phyloP scores from a whole-genome alignment of 1,140 invertebrate genomes.

The Heterodera schachtii region DNA sequence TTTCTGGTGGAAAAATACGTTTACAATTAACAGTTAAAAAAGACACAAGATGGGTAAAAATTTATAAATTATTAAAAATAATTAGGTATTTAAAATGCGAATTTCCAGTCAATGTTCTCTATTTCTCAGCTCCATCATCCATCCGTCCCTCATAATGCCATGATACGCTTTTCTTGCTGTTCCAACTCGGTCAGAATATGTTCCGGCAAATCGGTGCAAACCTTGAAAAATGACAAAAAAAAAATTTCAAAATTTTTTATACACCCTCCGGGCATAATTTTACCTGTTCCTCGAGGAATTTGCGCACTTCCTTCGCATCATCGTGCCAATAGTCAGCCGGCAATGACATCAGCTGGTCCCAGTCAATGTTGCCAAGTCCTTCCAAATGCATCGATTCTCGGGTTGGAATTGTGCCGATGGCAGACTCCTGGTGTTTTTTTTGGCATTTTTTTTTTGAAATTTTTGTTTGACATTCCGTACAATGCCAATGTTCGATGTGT shows the following conservation, averaged over 20 bases:
- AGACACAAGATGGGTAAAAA: too few relatives aligned
- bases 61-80: too few relatives aligned
- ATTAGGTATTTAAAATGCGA: too few relatives aligned
- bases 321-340: conserved; percentile 85
- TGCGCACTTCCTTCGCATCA: conserved; percentile 80
- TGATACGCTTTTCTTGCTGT: conserved; percentile 74
- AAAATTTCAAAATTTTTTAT: conserved; percentile 23
- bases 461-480: conserved; percentile 14
- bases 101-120: too few relatives aligned
- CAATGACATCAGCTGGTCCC: conserved; percentile 80
- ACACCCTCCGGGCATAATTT: neutral
- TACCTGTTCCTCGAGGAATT: conserved; percentile 85
- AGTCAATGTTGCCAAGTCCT: conserved; percentile 75
- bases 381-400: conserved; percentile 73
- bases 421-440: conserved; percentile 51
- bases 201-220: conserved; percentile 81
- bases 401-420: conserved; percentile 59
- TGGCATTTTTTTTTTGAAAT: neutral
- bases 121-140: too few relatives aligned
- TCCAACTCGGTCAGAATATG: conserved; percentile 78
- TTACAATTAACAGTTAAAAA: too few relatives aligned
- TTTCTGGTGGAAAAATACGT: too few relatives aligned
- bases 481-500: conserved; percentile 65
- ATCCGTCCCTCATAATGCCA: conserved; percentile 53
- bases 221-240: conserved; percentile 59